Base-by-base conservation (phyloP, 2,113 vertebrate genomes). In the Plestiodon gilberti region DNA sequence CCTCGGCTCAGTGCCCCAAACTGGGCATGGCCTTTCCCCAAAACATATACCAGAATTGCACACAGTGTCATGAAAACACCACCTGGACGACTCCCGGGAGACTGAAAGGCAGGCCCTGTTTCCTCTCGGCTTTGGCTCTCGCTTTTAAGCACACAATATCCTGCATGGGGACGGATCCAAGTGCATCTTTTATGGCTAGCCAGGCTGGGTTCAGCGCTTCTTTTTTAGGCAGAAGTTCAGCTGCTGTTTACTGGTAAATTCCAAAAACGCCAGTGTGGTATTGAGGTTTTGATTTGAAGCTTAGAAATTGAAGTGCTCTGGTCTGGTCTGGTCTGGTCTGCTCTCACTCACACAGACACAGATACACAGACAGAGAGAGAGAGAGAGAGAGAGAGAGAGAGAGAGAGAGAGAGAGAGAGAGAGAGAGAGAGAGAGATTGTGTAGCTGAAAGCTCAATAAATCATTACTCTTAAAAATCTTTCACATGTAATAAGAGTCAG, bases 111-210 rank as follows among this genome's bases (percentile, higher is more conserved):
- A 80, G 61, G 40, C 17, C 30, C 0, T 18, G 76, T 35, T 93
- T 69, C 17, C 2, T 84, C 25, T 89, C 87, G 82, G 86, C 81
- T 87, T 81, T 67, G 86, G 70, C 74, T 57, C 0, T 0, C 0
- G 28, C 65, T 62, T 83, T 90, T 86, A 89, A 85, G 91, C 33
- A 88, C n/a, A 87, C 61, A 0, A 33, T 80, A 52, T 92, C 89
- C 89, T 30, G 17, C 30, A 81, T 43, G 23, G 62, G n/a, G 84
- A 69, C 59, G 28, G 23, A 69, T 7, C 62, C 43, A 40, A 69
- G 64, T 48, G 81, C 38, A 28, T 78, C 55, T 62, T 86, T 74
- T 64, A 71, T 81, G 85, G 85, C 78, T 74, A 35, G 6, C 14
- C 15, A 52, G 78, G 15, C 40, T 20, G 25, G 57, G 40, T 40